phyloP scores from a whole-genome alignment of 2,797 vertebrate species.

The Sarcophilus harrisii region DNA sequence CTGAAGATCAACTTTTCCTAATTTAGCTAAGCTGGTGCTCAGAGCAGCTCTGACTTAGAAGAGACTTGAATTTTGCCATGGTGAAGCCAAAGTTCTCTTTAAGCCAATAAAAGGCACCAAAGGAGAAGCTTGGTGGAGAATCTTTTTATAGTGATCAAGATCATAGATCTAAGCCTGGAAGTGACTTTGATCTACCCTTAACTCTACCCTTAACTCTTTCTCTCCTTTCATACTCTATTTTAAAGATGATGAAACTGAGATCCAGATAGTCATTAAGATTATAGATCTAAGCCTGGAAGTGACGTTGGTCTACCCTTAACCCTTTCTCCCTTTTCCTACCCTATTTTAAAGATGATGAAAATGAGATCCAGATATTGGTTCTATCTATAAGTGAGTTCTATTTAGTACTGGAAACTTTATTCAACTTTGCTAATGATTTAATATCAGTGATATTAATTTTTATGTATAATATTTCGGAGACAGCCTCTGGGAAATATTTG shows the following conservation, averaged over 20 bases:
- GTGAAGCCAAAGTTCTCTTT: background rate
- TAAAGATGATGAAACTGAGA: background rate
- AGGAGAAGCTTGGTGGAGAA: background rate
- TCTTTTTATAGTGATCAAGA: background rate
- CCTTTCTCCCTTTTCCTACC: no score
- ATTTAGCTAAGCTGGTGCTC: background rate
- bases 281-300: background rate
- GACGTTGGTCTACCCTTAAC: background rate
- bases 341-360: background rate
- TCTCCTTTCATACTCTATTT: no score
- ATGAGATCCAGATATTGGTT: background rate
- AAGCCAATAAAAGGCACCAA: background rate
- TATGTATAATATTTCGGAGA: background rate
- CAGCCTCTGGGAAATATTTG: background rate
- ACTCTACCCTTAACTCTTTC: no score
- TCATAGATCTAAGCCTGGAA: no score
- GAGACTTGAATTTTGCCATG: background rate
- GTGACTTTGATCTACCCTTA: no score
- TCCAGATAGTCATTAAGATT: background rate
- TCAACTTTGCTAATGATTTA: background rate
- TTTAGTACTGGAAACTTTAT: background rate
- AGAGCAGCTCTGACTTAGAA: background rate
- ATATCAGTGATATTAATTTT: background rate
- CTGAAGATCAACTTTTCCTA: background rate
- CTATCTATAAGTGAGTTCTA: background rate